phyloP scores from a whole-genome alignment of 2,113 vertebrate genomes.

The Picathartes gymnocephalus region DNA sequence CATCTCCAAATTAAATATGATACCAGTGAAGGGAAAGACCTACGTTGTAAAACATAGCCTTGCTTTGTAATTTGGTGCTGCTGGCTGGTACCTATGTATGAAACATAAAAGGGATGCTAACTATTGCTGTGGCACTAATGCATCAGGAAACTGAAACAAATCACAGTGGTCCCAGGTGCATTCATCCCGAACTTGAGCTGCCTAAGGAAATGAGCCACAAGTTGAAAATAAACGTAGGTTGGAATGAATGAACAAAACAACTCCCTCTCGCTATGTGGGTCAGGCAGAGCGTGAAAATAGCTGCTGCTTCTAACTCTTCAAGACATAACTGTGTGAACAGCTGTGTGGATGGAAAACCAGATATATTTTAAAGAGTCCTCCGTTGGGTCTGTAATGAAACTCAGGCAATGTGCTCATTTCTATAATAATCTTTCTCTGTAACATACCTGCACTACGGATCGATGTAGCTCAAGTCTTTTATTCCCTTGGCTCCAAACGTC shows the following conservation, averaged over 20 bases:
- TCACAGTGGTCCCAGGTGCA: background rate
- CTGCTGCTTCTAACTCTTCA: background rate
- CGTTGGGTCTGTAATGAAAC: background rate
- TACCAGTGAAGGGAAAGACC: background rate
- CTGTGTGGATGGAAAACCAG: background rate
- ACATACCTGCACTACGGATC: background rate
- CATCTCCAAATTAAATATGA: background rate
- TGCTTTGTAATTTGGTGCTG: background rate
- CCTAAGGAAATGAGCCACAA: background rate
- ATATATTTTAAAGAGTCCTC: background rate
- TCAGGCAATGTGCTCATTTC: background rate
- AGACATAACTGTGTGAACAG: background rate
- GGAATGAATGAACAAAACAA: background rate
- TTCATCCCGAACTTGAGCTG: background rate
- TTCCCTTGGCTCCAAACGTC: background rate
- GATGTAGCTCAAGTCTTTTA: background rate
- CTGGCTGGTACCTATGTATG: background rate
- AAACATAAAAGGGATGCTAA: background rate
- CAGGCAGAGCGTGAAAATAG: background rate
- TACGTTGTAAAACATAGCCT: background rate
- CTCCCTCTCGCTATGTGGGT: accelerated
- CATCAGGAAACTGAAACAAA: background rate
- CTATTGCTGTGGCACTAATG: background rate
- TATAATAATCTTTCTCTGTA: background rate
- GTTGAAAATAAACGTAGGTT: background rate